phyloP scores from a whole-genome alignment of 1,140 invertebrate genomes.

The Aradophagus sp. region DNA sequence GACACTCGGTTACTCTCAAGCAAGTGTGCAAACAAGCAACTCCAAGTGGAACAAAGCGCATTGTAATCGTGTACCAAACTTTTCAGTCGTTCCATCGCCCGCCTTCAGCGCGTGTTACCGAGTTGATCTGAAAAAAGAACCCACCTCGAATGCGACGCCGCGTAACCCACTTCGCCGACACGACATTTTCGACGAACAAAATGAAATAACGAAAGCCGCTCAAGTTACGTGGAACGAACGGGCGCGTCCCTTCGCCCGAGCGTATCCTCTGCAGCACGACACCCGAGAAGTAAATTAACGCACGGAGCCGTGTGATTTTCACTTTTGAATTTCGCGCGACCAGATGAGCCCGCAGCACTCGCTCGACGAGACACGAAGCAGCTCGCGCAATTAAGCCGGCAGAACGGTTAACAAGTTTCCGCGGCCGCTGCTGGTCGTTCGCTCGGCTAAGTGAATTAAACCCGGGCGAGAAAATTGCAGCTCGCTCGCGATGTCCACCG shows the following conservation, averaged over 20 bases:
- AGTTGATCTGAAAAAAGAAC: too few relatives aligned
- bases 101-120: too few relatives aligned
- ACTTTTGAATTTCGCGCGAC: conserved; percentile 44
- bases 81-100: too few relatives aligned
- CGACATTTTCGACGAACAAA: conserved; percentile 15
- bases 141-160: neutral
- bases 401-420: conserved; percentile 56
- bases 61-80: too few relatives aligned
- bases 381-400: conserved; percentile 63
- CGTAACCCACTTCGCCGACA: neutral
- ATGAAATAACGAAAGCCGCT: too few relatives aligned
- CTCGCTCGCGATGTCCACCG: conserved; percentile 21
- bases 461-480: conserved; percentile 45
- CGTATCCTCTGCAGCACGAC: conserved; percentile 6
- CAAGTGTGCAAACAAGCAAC: too few relatives aligned
- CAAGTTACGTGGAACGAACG: neutral
- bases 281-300: conserved; percentile 35
- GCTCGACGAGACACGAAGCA: conserved; percentile 36
- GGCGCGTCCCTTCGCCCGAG: neutral
- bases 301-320: conserved; percentile 29
- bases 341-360: conserved; percentile 18
- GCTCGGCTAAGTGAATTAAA: conserved; percentile 65
- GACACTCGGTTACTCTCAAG: too few relatives aligned
- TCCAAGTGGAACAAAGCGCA: too few relatives aligned
- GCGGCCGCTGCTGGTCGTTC: conserved; percentile 35